phyloP scores from a whole-genome alignment of 2,797 vertebrate genomes.

The Typhlichthys subterraneus region DNA sequence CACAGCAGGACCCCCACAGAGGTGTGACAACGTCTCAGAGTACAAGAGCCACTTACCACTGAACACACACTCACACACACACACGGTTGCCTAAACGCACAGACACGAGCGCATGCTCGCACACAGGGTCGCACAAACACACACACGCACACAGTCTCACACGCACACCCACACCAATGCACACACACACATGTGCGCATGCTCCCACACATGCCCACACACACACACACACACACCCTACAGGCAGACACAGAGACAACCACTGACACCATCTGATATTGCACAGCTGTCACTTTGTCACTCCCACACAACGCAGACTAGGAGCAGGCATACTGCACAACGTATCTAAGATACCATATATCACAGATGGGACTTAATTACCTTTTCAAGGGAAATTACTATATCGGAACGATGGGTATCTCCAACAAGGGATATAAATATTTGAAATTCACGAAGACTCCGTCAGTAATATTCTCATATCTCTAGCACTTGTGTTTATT shows the following conservation, averaged over 20 bases:
- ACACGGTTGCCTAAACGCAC: too few species aligned
- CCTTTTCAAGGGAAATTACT: conserved; percentile 37
- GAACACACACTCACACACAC: conserved; percentile 40
- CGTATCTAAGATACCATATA: conserved; percentile 29
- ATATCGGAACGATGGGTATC: conserved; percentile 8
- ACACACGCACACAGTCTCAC: not conserved
- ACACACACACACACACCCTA: conserved; percentile 25
- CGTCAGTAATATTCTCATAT: not conserved
- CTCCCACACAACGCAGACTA: conserved; percentile 65
- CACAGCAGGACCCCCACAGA: conserved; percentile 73
- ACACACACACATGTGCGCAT: conserved; percentile 32
- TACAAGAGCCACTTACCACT: conserved; percentile 56
- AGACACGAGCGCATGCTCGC: not conserved
- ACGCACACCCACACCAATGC: conserved; percentile 22
- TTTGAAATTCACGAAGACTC: not conserved
- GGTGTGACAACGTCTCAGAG: conserved; percentile 74
- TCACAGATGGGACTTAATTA: conserved; percentile 44
- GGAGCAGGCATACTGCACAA: conserved; percentile 30
- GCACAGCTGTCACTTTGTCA: conserved; percentile 53
- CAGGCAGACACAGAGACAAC: conserved; percentile 54
- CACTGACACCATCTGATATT: conserved; percentile 64
- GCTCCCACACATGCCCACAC: conserved; percentile 5
- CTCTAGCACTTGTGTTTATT: too few species aligned
- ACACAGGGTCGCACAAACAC: conserved; percentile 6
- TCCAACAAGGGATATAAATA: conserved; percentile 1